Evolutionary conservation across 2,888 invertebrate species (phyloP).

Genomic region (Myathropa florea): DNA sequence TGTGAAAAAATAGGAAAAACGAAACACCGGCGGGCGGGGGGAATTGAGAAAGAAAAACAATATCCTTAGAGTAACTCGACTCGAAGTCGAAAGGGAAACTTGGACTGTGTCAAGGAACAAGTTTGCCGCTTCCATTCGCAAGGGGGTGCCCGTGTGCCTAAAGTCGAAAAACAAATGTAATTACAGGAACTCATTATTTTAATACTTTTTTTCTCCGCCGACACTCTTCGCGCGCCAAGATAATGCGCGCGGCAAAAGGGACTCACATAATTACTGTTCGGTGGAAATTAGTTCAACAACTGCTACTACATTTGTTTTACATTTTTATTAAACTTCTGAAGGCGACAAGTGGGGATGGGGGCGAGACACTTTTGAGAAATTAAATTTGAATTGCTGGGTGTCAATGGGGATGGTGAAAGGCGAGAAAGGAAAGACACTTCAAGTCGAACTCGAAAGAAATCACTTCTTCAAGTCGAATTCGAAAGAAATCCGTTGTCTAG

Average conservation of each 20-base stretch:
- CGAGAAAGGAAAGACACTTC: too few relatives aligned
- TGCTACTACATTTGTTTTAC: constrained; percentile 6
- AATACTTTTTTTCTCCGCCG: constrained; percentile 36
- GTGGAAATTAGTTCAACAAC: constrained; percentile 38
- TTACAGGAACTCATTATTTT: constrained; percentile 66
- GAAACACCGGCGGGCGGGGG: background rate
- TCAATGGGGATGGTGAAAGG: too few relatives aligned
- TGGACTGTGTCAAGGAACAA: constrained; percentile 20
- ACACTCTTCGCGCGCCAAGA: background rate
- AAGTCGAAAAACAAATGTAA: constrained; percentile 67
- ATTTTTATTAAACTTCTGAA: background rate
- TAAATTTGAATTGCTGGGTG: too few relatives aligned
- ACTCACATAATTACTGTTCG: constrained; percentile 50
- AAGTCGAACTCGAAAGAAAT: too few relatives aligned
- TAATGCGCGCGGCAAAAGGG: constrained; percentile 26
- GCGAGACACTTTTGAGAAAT: too few relatives aligned
- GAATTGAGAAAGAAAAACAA: constrained; percentile 47
- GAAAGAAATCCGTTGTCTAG: too few relatives aligned
- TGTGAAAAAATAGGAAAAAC: constrained; percentile 21
- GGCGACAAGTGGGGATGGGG: background rate
- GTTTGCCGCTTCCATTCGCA: constrained; percentile 13
- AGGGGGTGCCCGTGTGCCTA: background rate
- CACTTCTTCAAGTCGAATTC: too few relatives aligned
- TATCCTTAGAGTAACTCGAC: constrained; percentile 1
- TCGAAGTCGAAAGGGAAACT: constrained; percentile 13